Evolutionary conservation across 1,140 invertebrate species (phyloP).

Genomic region (Drosophila gunungcola): DNA sequence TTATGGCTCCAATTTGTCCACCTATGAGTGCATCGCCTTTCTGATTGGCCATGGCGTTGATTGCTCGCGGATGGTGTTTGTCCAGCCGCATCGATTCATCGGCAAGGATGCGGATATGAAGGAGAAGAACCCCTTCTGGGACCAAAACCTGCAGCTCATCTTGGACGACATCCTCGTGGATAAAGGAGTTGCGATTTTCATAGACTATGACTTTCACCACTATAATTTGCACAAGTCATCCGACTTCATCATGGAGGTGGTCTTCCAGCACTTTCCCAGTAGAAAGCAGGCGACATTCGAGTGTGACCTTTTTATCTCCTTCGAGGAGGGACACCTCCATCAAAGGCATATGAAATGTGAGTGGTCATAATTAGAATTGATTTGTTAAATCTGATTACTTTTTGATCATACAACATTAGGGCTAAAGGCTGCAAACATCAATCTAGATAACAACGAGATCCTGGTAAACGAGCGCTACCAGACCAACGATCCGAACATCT

Average conservation of each 20-base stretch:
- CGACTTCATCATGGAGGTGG: constrained; percentile 48
- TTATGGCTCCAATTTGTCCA: constrained; percentile 54
- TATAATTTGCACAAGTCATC: constrained; percentile 23
- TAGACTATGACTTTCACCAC: constrained; percentile 30
- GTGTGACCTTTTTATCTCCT: constrained; percentile 71
- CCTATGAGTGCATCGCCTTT: constrained; percentile 68
- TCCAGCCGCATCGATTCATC: constrained; percentile 26
- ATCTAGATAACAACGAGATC: constrained; percentile 6
- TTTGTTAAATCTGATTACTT: background rate
- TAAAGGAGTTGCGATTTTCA: constrained; percentile 19
- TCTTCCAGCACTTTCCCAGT: constrained; percentile 32
- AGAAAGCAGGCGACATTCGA: constrained; percentile 10
- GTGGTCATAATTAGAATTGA: background rate
- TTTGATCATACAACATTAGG: background rate
- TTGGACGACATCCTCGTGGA: constrained; percentile 58
- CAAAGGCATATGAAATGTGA: constrained; percentile 15
- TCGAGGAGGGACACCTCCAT: constrained; percentile 41
- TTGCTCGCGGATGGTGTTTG: constrained; percentile 17
- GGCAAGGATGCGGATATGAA: constrained; percentile 10
- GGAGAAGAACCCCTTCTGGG: constrained; percentile 34
- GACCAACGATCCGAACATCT: constrained; percentile 69
- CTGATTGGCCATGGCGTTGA: constrained; percentile 49
- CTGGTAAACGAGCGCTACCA: constrained; percentile 49
- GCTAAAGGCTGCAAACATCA: constrained; percentile 11
- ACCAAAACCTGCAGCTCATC: constrained; percentile 53